phyloP scores from a whole-genome alignment of 2,888 invertebrate genomes.

The Mycalesis mineus region DNA sequence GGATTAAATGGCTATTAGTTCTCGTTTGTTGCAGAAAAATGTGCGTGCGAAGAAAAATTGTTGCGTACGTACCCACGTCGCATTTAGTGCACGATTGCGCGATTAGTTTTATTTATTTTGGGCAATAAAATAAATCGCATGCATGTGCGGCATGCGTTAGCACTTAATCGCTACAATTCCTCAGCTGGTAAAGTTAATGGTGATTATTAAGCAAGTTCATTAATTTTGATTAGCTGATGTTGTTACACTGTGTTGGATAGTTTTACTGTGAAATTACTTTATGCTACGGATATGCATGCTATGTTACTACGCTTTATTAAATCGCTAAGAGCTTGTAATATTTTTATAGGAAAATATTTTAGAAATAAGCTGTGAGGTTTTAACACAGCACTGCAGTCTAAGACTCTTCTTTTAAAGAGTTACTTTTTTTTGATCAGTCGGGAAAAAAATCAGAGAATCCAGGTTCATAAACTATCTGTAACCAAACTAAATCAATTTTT shows the following conservation, averaged over 20 bases:
- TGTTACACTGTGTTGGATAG: background rate
- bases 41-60: background rate
- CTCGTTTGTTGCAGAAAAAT: background rate
- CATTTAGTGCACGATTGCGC: background rate
- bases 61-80: background rate
- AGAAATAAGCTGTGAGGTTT: too few relatives aligned
- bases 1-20: too few relatives aligned
- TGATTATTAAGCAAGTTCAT: background rate
- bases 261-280: background rate
- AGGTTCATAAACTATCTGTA: too few relatives aligned
- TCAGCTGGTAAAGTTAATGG: background rate
- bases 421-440: too few relatives aligned
- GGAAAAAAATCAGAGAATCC: too few relatives aligned
- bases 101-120: slow-evolving; percentile 7
- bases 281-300: too few relatives aligned
- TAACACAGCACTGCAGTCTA: too few relatives aligned
- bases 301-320: too few relatives aligned
- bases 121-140: slow-evolving; percentile 20
- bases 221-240: slow-evolving; percentile 3
- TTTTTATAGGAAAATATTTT: too few relatives aligned
- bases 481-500: too few relatives aligned
- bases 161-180: background rate
- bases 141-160: slow-evolving; percentile 20
- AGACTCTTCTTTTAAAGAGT: too few relatives aligned
- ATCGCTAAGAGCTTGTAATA: too few relatives aligned